Conservation (phyloP, 2,797 vertebrate species). For the Anas bahamensis region DNA sequence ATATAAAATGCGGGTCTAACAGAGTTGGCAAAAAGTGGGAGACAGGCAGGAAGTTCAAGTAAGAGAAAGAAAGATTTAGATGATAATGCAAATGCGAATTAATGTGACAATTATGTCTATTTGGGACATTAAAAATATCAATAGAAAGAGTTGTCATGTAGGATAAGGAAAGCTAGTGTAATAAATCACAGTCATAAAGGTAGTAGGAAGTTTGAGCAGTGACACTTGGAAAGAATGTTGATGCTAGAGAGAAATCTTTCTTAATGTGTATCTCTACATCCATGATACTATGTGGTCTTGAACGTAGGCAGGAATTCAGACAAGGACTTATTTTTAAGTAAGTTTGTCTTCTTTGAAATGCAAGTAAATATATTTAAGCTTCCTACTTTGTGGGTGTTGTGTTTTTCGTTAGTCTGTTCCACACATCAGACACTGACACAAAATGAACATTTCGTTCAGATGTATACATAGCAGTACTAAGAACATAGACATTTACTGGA, state of each 20-base stretch:
- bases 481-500: neutral
- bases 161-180: neutral
- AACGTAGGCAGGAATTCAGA: neutral
- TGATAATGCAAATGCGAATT: neutral
- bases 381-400: neutral
- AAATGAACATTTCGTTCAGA: neutral
- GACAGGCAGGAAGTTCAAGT: neutral
- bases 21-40: neutral
- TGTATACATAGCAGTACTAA: neutral
- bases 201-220: neutral
- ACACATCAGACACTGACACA: neutral
- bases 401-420: neutral
- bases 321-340: neutral
- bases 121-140: neutral
- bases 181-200: neutral
- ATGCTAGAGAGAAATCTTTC: neutral
- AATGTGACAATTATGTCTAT: neutral
- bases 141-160: neutral
- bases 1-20: neutral
- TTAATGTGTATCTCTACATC: rapidly evolving
- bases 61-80: neutral
- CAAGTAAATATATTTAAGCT: neutral
- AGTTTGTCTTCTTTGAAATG: neutral
- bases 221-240: neutral
- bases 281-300: neutral